Base-by-base conservation (phyloP, 53 echinoderm and acorn worm genomes). In the Antedon mediterranea region DNA sequence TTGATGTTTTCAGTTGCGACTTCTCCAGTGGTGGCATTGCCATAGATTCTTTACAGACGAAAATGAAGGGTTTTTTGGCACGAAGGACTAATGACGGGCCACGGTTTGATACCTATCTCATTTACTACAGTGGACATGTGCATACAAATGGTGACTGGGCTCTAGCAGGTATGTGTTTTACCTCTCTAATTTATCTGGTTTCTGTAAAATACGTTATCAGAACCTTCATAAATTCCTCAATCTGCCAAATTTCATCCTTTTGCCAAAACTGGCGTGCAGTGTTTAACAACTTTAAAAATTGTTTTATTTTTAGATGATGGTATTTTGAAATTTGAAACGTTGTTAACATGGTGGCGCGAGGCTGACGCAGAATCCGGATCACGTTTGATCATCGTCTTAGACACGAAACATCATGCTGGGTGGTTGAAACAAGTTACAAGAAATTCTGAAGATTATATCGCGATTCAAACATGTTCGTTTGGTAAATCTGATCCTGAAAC, bases 121-220 rank as follows among this genome's bases (percentile, higher is more conserved):
- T 94, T 32, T 94, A 94, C 79, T 94, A 94, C 85, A 94, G 94
- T 34, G 94, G 94, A 31, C 91, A 94, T 82, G 94, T 94, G 43
- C 84, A 94, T 32, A 84, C 89, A 23, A 87, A 77, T 74, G 94
- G 91, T 29, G 90, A 91, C 81, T 94, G 94, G 94, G 94, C 94
- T 30, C 79, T 94, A 44, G 91, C 94, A 83, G 94, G 94, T 93
- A 77, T 43, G 72, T 71, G 18, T 29, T 74, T 7, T 4, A 30
- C 20, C 34, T 15, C 23, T 29, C 29, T 29, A 6, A 27, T 75
- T 5, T 29, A 0, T n/a, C n/a, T n/a, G n/a, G n/a, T n/a, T n/a
- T n/a, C n/a, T n/a, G n/a, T n/a, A n/a, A n/a, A n/a, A n/a, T n/a
- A n/a, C n/a, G n/a, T n/a, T n/a, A n/a, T n/a, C n/a, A n/a, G n/a